Conservation (phyloP, 2,113 vertebrate genomes). For the Alligator mississippiensis region DNA sequence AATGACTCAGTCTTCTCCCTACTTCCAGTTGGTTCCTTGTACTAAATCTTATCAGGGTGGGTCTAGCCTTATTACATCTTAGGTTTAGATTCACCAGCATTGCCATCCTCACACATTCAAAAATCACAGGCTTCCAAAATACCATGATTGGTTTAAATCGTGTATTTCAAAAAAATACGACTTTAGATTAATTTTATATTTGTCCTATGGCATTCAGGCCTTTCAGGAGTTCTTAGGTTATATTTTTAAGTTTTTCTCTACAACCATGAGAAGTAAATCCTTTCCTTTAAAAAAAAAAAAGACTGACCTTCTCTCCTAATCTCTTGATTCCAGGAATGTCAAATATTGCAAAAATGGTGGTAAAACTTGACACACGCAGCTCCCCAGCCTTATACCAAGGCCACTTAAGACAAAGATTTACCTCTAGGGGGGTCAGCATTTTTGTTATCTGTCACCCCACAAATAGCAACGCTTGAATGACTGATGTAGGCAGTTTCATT, state of each 20-base stretch:
- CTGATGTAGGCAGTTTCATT: not conserved
- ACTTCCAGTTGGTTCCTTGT: no score
- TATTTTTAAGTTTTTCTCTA: not conserved
- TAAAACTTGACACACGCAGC: conserved; percentile 32
- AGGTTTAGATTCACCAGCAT: not conserved
- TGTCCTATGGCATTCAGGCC: not conserved
- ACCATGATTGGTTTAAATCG: not conserved
- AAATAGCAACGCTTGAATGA: conserved; percentile 24
- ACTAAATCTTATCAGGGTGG: no score
- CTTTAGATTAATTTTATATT: not conserved
- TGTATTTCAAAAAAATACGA: not conserved
- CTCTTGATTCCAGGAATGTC: not conserved
- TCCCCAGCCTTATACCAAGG: conserved; percentile 8
- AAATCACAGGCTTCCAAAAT: not conserved
- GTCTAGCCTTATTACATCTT: not conserved
- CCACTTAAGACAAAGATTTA: conserved; percentile 30
- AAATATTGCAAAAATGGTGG: not conserved
- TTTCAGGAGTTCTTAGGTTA: not conserved
- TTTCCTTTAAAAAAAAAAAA: conserved; percentile 40
- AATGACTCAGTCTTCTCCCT: no score
- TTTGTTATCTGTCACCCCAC: conserved; percentile 51
- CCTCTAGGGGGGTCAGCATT: conserved; percentile 11
- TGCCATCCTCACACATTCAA: not conserved
- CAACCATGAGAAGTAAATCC: conserved; percentile 1
- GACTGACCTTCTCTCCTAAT: not conserved